Conservation (phyloP, 2,113 vertebrate genomes). For the Pygathrix nemaeus region DNA sequence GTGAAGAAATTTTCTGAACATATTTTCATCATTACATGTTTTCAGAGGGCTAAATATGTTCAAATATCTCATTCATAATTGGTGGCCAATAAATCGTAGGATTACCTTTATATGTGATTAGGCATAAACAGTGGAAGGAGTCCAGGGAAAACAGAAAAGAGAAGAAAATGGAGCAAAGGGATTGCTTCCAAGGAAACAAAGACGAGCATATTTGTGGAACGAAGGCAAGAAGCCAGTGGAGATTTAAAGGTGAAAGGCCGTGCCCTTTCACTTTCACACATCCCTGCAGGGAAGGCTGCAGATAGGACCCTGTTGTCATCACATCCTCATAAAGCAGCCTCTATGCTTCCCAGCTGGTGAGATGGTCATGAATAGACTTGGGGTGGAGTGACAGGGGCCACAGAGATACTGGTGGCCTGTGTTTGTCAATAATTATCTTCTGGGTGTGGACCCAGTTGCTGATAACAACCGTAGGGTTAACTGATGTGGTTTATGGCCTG, state of each 20-base stretch:
- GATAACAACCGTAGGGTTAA: not conserved
- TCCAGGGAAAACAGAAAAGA: not conserved
- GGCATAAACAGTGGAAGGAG: not conserved
- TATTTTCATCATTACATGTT: not conserved
- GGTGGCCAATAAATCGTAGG: not conserved
- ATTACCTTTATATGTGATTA: not conserved
- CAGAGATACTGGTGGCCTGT: not conserved
- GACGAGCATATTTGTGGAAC: not conserved
- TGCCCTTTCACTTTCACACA: not conserved
- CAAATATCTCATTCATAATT: not conserved
- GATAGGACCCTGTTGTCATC: slow-evolving; percentile 8
- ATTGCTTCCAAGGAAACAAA: not conserved
- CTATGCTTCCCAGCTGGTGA: not conserved
- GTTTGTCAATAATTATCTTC: not conserved
- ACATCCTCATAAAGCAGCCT: not conserved
- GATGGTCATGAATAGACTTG: not conserved
- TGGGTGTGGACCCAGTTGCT: not conserved
- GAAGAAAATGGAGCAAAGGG: not conserved
- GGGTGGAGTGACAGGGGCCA: not conserved
- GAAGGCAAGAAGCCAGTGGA: not conserved
- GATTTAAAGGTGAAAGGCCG: slow-evolving; percentile 6
- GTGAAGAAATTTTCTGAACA: not conserved
- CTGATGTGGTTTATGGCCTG: slow-evolving; percentile 46
- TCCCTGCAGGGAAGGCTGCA: not conserved
- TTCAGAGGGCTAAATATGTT: not conserved